These are phyloP conservation scores for Colletes collaris DNA, from an alignment of 2,888 invertebrate genomes.

Conservation along the genomic window DNA sequence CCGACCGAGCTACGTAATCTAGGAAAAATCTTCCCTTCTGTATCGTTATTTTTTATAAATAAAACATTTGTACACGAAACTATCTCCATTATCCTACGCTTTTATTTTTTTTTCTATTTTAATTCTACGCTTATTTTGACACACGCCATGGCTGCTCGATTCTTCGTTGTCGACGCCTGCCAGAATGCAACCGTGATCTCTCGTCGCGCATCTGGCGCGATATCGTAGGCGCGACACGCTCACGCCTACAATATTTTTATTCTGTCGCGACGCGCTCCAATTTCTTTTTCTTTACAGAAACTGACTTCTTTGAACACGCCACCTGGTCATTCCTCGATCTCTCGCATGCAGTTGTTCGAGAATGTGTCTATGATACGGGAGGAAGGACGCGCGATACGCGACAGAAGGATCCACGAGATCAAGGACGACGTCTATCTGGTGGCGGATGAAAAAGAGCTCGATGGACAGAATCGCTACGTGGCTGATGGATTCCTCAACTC, in stretches of 20 bases:
- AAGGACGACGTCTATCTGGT: conserved; percentile 42
- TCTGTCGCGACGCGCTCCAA: no score
- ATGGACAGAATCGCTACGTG: conserved; percentile 81
- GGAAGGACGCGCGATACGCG: neutral
- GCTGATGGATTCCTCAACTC: conserved; percentile 81
- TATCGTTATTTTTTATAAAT: conserved; percentile 45
- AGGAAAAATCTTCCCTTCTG: conserved; percentile 12
- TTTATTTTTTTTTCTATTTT: neutral
- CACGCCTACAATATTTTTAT: no score
- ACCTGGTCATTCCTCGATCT: conserved; percentile 46
- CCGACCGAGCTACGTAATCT: conserved; percentile 1
- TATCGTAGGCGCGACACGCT: conserved; percentile 18
- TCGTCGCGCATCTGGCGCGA: neutral
- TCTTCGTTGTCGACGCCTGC: conserved; percentile 46
- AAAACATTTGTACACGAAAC: conserved; percentile 42
- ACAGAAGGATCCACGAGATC: conserved; percentile 2
- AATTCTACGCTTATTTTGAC: neutral
- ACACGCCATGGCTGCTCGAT: neutral
- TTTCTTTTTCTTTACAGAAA: conserved; percentile 28
- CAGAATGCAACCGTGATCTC: conserved; percentile 55
- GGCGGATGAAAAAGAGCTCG: conserved; percentile 76
- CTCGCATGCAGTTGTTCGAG: conserved; percentile 1
- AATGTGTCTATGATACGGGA: conserved; percentile 36
- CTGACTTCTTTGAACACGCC: conserved; percentile 15
- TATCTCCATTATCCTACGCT: conserved; percentile 1